Base-by-base conservation (phyloP, 1,140 invertebrate species). In the Camponotus vicinus region DNA sequence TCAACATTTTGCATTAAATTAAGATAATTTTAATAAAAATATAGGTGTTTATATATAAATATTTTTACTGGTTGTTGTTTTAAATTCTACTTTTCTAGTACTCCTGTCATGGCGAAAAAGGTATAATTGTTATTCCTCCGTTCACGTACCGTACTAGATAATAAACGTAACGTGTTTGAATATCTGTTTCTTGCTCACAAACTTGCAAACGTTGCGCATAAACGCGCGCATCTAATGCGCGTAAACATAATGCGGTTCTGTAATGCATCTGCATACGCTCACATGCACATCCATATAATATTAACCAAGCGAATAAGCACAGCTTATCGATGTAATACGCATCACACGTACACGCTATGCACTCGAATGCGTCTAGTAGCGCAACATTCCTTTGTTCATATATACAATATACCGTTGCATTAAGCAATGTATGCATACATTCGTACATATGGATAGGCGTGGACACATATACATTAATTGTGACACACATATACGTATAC, bases 271-370 rank as follows among this genome's bases (percentile, higher is more conserved):
- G 69, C 32, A 13, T 34, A 73, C 18, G 79, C 55, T 73, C 69
- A 61, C 40, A 37, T 75, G 79, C 69, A 63, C 79, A 61, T 63
- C 79, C 13, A 83, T 83, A 83, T 83, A 83, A 73, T 83, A 83
- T 83, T 75, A 83, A 83, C 79, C 79, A 75, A 61, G 40, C 52
- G 69, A 66, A 52, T 70, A 80, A 80, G 66, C 77, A 34, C 52
- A 45, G 79, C 69, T 83, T 73, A 83, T 83, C 79, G 79, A 83
- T 83, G 79, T 83, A 75, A 83, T 61, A 75, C 79, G 42, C 69
- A 83, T 83, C 79, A 75, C 59, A 71, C 66, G 57, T 45, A 73
- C 42, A 40, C 34, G 79, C 52, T 61, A 61, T 37, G 69, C 79
- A 37, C 79, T 83, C 79, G 69, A 82, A 61, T 75, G 79, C 79